A percentile compares a stretch with the other conserved stretches of the same genome.
Conservation (phyloP, 2,113 vertebrate species). For the Oostethus manadensis region DNA sequence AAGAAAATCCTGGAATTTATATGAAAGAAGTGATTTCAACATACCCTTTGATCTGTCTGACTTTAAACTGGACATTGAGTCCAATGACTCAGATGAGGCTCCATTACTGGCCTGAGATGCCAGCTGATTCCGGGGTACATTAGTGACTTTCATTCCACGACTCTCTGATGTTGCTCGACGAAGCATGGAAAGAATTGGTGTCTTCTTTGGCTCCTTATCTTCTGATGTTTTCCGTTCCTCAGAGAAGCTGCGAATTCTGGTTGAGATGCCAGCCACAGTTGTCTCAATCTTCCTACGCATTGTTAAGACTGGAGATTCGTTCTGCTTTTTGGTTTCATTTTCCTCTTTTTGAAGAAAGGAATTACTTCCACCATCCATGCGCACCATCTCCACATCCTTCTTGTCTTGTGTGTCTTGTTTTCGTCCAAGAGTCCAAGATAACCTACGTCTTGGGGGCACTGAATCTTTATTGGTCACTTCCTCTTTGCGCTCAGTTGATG, state of each 20-base stretch:
- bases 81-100: slow-evolving; percentile 86
- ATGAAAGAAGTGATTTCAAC: background rate
- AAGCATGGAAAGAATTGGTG: slow-evolving; percentile 80
- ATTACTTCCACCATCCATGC: slow-evolving; percentile 64
- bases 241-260: slow-evolving; percentile 82
- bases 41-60: slow-evolving; percentile 68
- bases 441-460: slow-evolving; percentile 59
- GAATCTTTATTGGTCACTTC: slow-evolving; percentile 72
- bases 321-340: slow-evolving; percentile 60
- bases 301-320: slow-evolving; percentile 80
- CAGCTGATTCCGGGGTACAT: slow-evolving; percentile 79
- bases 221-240: slow-evolving; percentile 77
- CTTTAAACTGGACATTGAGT: slow-evolving; percentile 80
- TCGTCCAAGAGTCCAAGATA: slow-evolving; percentile 78
- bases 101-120: slow-evolving; percentile 70
- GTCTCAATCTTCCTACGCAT: slow-evolving; percentile 89
- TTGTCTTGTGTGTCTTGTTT: slow-evolving; percentile 75
- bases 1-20: background rate
- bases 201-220: slow-evolving; percentile 65
- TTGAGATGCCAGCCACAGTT: slow-evolving; percentile 86
- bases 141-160: slow-evolving; percentile 72
- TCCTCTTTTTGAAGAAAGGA: slow-evolving; percentile 42
- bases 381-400: slow-evolving; percentile 74
- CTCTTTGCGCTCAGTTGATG: slow-evolving; percentile 79
- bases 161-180: slow-evolving; percentile 86